phyloP scores from a whole-genome alignment of 2,797 vertebrate genomes.

The Peromyscus nudipes region DNA sequence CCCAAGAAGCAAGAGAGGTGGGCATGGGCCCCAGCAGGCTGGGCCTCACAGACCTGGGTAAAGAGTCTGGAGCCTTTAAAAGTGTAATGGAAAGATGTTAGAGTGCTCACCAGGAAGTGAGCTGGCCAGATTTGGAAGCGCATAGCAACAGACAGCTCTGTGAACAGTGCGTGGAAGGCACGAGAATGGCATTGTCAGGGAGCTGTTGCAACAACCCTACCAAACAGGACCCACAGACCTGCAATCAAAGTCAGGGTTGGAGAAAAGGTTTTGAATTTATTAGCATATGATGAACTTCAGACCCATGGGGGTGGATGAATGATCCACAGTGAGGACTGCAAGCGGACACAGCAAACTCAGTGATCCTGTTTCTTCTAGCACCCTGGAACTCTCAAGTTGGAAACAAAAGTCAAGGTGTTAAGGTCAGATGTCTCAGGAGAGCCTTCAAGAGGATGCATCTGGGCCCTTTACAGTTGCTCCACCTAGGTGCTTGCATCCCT shows the following conservation, averaged over 20 bases:
- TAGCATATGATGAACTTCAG: background rate
- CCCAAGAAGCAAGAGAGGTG: background rate
- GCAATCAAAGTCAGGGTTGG: background rate
- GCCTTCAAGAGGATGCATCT: background rate
- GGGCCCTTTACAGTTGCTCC: background rate
- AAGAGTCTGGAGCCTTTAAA: background rate
- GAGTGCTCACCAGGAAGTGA: background rate
- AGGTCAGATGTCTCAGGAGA: background rate
- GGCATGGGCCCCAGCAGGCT: background rate
- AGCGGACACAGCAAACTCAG: background rate
- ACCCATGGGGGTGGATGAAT: background rate
- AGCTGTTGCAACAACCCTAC: background rate
- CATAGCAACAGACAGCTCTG: background rate
- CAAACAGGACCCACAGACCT: background rate
- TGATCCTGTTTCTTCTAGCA: too few species aligned
- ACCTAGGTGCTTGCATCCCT: background rate
- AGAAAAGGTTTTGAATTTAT: background rate
- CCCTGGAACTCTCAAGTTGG: background rate
- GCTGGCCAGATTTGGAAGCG: too few species aligned
- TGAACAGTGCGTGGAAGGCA: background rate
- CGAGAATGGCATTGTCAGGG: background rate
- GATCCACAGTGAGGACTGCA: background rate
- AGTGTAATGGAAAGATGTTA: background rate
- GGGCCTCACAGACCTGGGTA: background rate
- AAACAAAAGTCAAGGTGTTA: background rate